A percentile compares a stretch with the other conserved stretches of the same genome.
These are phyloP conservation scores for Riptortus pedestris DNA, from an alignment of 1,140 invertebrate genomes.

Conservation along the genomic window DNA sequence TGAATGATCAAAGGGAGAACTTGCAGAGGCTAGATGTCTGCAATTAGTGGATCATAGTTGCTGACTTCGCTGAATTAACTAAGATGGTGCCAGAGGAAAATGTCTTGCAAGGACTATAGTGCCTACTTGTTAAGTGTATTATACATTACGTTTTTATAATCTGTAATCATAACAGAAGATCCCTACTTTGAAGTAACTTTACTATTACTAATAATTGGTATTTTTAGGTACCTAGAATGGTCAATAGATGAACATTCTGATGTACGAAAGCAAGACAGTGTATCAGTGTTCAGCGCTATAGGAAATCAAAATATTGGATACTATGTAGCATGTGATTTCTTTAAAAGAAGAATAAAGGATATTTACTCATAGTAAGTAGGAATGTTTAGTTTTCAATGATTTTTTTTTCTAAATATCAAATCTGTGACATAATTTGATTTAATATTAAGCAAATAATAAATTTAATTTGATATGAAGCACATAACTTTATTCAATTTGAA, in stretches of 20 bases:
- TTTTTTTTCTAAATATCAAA: background rate
- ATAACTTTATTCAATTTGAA: background rate
- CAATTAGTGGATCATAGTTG: too few species aligned
- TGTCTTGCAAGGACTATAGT: background rate
- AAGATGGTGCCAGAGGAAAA: background rate
- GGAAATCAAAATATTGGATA: slow-evolving; percentile 60
- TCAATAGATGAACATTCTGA: slow-evolving; percentile 55
- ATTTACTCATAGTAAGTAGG: slow-evolving; percentile 16
- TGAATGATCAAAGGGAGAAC: too few species aligned
- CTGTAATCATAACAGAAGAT: background rate
- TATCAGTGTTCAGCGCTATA: slow-evolving; percentile 59
- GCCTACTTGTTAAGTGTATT: too few species aligned
- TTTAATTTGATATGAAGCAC: too few species aligned
- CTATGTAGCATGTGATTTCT: slow-evolving; percentile 59
- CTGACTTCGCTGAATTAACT: too few species aligned
- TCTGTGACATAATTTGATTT: background rate
- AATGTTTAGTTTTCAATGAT: background rate
- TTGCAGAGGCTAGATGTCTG: too few species aligned
- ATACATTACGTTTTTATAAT: too few species aligned
- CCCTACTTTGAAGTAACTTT: background rate
- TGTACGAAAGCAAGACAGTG: slow-evolving; percentile 68
- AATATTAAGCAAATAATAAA: too few species aligned
- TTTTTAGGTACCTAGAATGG: slow-evolving; percentile 54
- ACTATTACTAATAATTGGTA: background rate
- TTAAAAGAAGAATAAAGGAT: slow-evolving; percentile 35